Evolutionary conservation across 2,113 vertebrate genomes (phyloP).

Genomic region (Melanocharis versteri): DNA sequence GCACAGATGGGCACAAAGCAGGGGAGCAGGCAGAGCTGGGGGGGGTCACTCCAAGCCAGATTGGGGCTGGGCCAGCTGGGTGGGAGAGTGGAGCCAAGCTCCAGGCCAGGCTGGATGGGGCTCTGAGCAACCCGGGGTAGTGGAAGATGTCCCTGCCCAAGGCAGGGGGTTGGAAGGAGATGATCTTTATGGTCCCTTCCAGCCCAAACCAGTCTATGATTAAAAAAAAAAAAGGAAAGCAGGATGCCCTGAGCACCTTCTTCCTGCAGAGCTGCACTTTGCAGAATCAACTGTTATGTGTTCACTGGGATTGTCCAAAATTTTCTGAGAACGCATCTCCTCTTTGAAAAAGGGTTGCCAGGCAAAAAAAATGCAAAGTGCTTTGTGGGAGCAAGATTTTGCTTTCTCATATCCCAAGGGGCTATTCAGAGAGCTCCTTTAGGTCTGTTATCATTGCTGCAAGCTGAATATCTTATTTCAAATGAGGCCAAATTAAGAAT

Average conservation of each 20-base stretch:
- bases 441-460: not conserved
- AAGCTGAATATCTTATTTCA: not conserved
- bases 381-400: not conserved
- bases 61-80: not conserved
- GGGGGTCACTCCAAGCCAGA: not conserved
- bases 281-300: rapidly evolving
- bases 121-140: not conserved
- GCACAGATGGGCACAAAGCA: not conserved
- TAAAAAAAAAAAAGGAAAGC: not conserved
- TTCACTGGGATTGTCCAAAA: not conserved
- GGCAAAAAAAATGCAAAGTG: not conserved
- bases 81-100: not conserved
- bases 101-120: not conserved
- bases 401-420: not conserved
- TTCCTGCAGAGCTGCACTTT: not conserved
- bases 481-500: not conserved
- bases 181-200: not conserved
- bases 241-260: not conserved
- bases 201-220: not conserved
- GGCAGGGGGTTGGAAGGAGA: not conserved
- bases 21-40: too few relatives aligned
- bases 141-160: not conserved
- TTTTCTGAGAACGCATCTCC: not conserved
- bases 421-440: not conserved
- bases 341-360: not conserved